These are phyloP conservation scores for Diarsia dahlii DNA, from an alignment of 2,888 invertebrate species.

Conservation along the genomic window DNA sequence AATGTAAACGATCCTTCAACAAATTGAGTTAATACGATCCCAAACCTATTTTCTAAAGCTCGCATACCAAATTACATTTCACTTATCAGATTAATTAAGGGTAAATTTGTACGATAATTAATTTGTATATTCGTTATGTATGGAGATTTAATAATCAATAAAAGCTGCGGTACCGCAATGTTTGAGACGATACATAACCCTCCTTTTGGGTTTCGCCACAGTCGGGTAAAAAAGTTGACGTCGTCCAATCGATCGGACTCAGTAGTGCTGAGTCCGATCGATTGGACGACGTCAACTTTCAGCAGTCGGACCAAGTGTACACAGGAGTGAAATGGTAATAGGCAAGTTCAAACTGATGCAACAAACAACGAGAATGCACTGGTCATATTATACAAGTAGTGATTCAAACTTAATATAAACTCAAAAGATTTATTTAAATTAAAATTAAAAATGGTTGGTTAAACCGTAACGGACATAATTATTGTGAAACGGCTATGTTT, in stretches of 20 bases:
- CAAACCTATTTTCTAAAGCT: conserved; percentile 25
- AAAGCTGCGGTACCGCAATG: too few species aligned
- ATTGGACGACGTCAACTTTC: too few species aligned
- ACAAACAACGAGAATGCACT: neutral
- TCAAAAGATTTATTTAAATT: neutral
- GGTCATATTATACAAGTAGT: neutral
- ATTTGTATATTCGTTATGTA: conserved; percentile 7
- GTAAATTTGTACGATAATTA: conserved; percentile 24
- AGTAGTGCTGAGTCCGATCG: too few species aligned
- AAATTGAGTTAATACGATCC: conserved; percentile 48
- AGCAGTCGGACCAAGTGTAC: too few species aligned
- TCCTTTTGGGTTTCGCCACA: too few species aligned
- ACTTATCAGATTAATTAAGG: conserved; percentile 46
- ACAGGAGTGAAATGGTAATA: neutral
- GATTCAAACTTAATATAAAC: neutral
- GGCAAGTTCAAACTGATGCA: neutral
- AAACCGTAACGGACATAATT: too few species aligned
- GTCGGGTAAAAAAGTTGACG: too few species aligned
- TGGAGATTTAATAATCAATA: too few species aligned
- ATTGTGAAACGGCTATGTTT: too few species aligned
- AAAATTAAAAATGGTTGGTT: too few species aligned
- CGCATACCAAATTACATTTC: conserved; percentile 45
- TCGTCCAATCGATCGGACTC: too few species aligned
- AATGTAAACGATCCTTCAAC: conserved; percentile 27
- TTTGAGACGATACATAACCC: too few species aligned